phyloP scores from a whole-genome alignment of 2,888 invertebrate genomes.

The Cataglyphis cursor region DNA sequence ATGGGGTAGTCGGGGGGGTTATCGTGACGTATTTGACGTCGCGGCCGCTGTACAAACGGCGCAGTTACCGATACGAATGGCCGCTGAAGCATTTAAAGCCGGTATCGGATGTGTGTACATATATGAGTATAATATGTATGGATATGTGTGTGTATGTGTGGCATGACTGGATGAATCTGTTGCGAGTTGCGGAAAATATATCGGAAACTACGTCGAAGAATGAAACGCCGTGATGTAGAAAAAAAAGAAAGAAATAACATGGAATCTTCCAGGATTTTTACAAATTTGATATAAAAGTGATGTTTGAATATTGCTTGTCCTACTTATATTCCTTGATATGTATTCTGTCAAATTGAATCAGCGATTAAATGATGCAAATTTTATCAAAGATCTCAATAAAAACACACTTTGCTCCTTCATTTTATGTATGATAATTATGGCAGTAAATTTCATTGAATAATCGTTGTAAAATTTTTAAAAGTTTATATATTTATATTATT shows the following conservation, averaged over 20 bases:
- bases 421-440: not conserved
- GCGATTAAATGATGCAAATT: not conserved
- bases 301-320: not conserved
- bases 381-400: not conserved
- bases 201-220: constrained; percentile 53
- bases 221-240: constrained; percentile 27
- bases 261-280: not conserved
- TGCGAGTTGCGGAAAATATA: constrained; percentile 35
- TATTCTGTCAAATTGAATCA: not conserved
- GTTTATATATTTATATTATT: not conserved
- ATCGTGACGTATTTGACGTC: constrained; percentile 72
- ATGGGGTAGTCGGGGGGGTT: constrained; percentile 67
- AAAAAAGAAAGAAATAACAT: constrained; percentile 3
- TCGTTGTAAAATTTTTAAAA: not conserved
- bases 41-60: constrained; percentile 68
- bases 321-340: not conserved
- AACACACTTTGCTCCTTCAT: not conserved
- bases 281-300: not conserved
- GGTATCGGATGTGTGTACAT: constrained; percentile 25
- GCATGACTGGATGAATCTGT: constrained; percentile 22
- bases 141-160: constrained; percentile 6
- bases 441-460: not conserved
- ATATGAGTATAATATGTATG: not conserved
- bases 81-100: constrained; percentile 58
- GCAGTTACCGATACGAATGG: constrained; percentile 76